phyloP scores from a whole-genome alignment of 2,888 invertebrate genomes.

The Stramonita haemastoma region DNA sequence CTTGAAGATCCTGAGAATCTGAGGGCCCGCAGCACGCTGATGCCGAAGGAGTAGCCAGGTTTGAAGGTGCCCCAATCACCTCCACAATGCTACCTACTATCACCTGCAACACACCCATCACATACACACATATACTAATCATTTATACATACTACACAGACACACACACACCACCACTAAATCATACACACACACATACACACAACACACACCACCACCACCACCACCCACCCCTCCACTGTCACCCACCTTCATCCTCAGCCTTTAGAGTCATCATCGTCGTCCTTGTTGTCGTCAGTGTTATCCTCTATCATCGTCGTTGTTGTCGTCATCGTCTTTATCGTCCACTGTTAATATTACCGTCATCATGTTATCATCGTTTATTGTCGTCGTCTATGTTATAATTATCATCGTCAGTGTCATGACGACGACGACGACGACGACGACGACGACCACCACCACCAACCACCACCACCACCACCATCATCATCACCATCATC shows the following conservation, averaged over 20 bases:
- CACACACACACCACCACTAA: too few species aligned
- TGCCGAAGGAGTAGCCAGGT: constrained; percentile 94
- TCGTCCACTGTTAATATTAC: constrained; percentile 32
- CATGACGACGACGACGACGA: constrained; percentile 18
- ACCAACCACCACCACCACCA: background rate
- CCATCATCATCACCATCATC: background rate
- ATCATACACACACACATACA: too few species aligned
- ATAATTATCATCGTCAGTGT: constrained; percentile 35
- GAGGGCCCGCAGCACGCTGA: constrained; percentile 97
- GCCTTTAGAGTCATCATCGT: constrained; percentile 5
- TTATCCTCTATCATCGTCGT: background rate
- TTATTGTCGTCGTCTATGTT: constrained; percentile 29
- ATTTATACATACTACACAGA: too few species aligned
- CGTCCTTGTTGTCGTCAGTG: background rate
- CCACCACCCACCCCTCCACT: background rate
- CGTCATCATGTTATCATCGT: constrained; percentile 25
- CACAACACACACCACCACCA: background rate
- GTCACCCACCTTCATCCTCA: too few species aligned
- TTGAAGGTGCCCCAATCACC: constrained; percentile 98
- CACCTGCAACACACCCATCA: constrained; percentile 71
- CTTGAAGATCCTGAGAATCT: constrained; percentile 98
- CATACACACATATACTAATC: too few species aligned
- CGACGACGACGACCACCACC: background rate
- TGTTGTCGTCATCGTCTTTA: background rate
- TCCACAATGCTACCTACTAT: constrained; percentile 95